Conservation (phyloP, 2,113 vertebrate genomes). For the Scatophagus argus region DNA sequence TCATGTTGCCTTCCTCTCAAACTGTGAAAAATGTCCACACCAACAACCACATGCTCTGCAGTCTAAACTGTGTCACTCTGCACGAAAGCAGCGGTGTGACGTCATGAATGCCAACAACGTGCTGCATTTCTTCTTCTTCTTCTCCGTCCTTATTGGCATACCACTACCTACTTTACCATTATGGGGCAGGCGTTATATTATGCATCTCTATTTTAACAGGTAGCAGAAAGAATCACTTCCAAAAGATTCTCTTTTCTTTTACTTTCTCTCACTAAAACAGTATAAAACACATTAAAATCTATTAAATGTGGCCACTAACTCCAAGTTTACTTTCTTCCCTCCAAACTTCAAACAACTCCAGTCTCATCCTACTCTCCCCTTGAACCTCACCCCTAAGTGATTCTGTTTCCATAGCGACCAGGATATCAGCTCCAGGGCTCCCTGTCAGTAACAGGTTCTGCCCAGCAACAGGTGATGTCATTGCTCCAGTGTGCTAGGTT, state of each 20-base stretch:
- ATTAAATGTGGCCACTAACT: neutral
- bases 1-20: too few species aligned
- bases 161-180: too few species aligned
- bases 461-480: conserved; percentile 87
- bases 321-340: conserved; percentile 4
- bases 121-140: too few species aligned
- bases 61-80: too few species aligned
- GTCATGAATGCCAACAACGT: too few species aligned
- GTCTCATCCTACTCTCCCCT: conserved; percentile 49
- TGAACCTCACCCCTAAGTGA: conserved; percentile 65
- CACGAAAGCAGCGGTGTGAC: too few species aligned
- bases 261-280: neutral
- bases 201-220: too few species aligned
- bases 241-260: too few species aligned
- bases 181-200: too few species aligned
- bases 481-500: conserved; percentile 45
- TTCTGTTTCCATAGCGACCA: conserved; percentile 83
- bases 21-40: too few species aligned
- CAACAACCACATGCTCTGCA: too few species aligned
- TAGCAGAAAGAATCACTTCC: neutral
- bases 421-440: conserved; percentile 76
- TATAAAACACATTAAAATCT: neutral
- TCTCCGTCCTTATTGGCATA: too few species aligned
- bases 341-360: conserved; percentile 29
- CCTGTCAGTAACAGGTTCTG: conserved; percentile 79